Evolutionary conservation across 2,888 invertebrate genomes (phyloP), one percentile per base, ranked within the genome.

Genomic region (Dryococelus australis): DNA sequence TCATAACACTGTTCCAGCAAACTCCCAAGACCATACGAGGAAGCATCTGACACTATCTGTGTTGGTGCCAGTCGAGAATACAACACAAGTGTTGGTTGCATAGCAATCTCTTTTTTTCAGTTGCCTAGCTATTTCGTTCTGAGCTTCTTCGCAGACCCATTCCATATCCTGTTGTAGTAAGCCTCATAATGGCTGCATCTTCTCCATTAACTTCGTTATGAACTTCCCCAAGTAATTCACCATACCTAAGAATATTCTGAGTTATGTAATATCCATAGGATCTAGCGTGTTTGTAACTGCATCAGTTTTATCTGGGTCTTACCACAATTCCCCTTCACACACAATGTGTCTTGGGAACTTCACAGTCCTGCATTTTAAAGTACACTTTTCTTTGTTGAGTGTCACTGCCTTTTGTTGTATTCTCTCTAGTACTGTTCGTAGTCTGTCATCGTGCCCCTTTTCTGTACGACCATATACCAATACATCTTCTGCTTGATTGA

Each of bases 401-500:
- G 6, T 65, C 24, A 65, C 20, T 20, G 47, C n/a, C 6, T 20
- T 65, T 20, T 65, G 24, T n/a, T n/a, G 20, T n/a, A 65, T 8
- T 20, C n/a, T 65, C n/a, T 65, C 6, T 65, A 65, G 65, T 24
- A 65, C 65, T n/a, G 10, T 20, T n/a, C 1, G n/a, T 47, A 87
- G 84, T 85, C 84, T 35, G 4, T 27, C 16, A 51, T 87, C 87
- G 35, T 87, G 84, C 27, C 85, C 87, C 0, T 84, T 24, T 47
- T 87, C 43, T 13, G 35, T 85, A 20, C 51, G 27, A 8, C 84
- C 87, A 43, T 84, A 16, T n/a, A 65, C n/a, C 8, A 65, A n/a
- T 65, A 65, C 16, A 65, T 65, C 65, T 0, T 65, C 65, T 53
- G 84, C 84, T 24, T 87, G 87, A 47, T 43, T 43, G 27, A 87